Evolutionary conservation across 2,113 vertebrate species (phyloP), one percentile per base, ranked within the genome.

Genomic region (Bungarus multicinctus): DNA sequence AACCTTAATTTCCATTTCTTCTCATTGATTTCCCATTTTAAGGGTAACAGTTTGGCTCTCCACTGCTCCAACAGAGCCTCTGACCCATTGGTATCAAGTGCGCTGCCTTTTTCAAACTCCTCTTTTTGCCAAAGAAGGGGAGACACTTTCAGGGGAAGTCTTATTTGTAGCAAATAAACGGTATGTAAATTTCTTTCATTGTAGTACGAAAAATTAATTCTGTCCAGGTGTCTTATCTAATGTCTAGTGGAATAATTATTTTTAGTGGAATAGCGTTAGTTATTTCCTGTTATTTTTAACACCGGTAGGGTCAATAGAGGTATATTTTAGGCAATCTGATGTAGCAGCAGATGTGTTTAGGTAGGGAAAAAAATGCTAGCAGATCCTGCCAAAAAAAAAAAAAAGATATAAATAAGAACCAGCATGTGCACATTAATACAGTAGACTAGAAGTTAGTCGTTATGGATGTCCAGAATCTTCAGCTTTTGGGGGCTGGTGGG

Each of bases 71-170:
- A 96, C 96, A 1, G 97, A 98, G 94, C 98, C 98, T 58, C 96
- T 98, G 93, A 98, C 98, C 43, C 98, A 98, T 88, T 98, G 98
- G 98, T 98, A 97, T 92, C 98, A 98, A 96, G 97, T 98, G 58
- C 96, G 96, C 23, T 98, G 98, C 96, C 97, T 98, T 90, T 96
- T 98, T 34, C 98, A 98, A 96, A 98, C 97, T 0, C 98, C 97
- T 0, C 97, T 98, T 25, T 98, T 98, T 92, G 97, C 97, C 94
- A 98, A 97, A 94, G 95, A 97, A 90, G 97, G 98, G 23, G 97
- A 98, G 95, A 98, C 97, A 7, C 95, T 98, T 90, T 98, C 98
- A 69, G 98, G 98, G 39, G 97, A 92, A 10, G 98, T 98, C 69
- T 93, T 97, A 14, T 87, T 98, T 93, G 81, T 97, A 34, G 97